A percentile compares a stretch with the other conserved stretches of the same genome.
Evolutionary conservation across 2,113 vertebrate species (phyloP).

Genomic region (Uria lomvia): DNA sequence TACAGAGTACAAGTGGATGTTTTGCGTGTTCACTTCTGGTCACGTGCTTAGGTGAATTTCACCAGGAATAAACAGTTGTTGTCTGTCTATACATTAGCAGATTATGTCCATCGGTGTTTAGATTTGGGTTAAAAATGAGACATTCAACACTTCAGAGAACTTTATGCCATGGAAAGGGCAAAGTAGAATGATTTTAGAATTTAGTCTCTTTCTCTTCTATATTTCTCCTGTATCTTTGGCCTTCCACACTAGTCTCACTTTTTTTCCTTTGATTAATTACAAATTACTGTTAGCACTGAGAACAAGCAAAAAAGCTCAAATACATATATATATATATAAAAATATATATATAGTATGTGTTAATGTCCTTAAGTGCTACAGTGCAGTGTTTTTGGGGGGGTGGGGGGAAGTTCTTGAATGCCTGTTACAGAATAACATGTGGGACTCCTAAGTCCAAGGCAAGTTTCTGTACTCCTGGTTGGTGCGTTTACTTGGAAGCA

Average conservation of each 20-base stretch:
- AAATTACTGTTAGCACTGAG: not conserved
- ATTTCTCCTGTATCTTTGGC: not conserved
- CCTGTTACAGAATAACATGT: not conserved
- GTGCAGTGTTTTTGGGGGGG: too few relatives aligned
- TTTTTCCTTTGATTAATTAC: not conserved
- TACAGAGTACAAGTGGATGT: not conserved
- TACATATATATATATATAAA: too few relatives aligned
- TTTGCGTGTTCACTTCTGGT: not conserved
- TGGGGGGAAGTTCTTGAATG: too few relatives aligned
- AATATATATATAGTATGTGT: not conserved
- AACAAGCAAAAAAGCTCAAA: not conserved
- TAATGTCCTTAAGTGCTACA: not conserved
- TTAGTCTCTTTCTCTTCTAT: not conserved
- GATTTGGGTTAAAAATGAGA: not conserved
- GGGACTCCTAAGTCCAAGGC: rapidly evolving
- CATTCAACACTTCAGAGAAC: not conserved
- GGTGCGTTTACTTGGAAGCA: not conserved
- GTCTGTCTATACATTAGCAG: not conserved
- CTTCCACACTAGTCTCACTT: not conserved
- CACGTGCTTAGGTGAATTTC: not conserved
- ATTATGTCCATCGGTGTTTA: not conserved
- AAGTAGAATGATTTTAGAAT: not conserved
- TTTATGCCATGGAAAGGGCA: not conserved
- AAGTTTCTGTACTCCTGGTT: not conserved
- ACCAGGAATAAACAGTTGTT: not conserved